Conservation (phyloP, 2,888 invertebrate species). For the Apodemia mormo region DNA sequence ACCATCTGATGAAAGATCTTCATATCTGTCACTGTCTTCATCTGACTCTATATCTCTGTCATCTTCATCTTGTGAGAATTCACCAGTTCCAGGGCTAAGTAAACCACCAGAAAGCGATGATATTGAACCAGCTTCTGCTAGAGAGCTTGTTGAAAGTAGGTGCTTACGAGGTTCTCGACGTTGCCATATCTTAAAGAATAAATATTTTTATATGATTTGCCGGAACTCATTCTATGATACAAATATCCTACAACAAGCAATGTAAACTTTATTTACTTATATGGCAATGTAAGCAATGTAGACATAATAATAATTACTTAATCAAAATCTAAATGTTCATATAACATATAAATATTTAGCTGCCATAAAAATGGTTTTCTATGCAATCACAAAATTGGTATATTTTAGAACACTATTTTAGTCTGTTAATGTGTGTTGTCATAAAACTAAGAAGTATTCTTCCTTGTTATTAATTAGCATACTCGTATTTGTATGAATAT, state of each 20-base stretch:
- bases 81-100: slow-evolving; percentile 89
- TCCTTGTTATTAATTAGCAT: no score
- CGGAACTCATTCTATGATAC: not conserved
- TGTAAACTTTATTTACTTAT: slow-evolving; percentile 5
- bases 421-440: no score
- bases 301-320: no score
- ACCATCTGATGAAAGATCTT: slow-evolving; percentile 92
- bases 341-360: no score
- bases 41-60: slow-evolving; percentile 87
- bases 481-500: no score
- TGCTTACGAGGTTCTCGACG: slow-evolving; percentile 93
- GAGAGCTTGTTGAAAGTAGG: slow-evolving; percentile 90
- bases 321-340: no score
- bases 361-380: no score
- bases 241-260: not conserved
- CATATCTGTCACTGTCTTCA: slow-evolving; percentile 93
- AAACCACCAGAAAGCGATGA: slow-evolving; percentile 92
- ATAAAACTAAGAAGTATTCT: no score
- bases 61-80: slow-evolving; percentile 92
- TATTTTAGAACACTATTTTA: no score
- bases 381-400: no score
- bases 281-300: no score
- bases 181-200: slow-evolving; percentile 86
- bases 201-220: slow-evolving; percentile 13
- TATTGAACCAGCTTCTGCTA: slow-evolving; percentile 92